Base-by-base conservation (phyloP, 1,140 invertebrate genomes). In the Acromyrmex charruanus region DNA sequence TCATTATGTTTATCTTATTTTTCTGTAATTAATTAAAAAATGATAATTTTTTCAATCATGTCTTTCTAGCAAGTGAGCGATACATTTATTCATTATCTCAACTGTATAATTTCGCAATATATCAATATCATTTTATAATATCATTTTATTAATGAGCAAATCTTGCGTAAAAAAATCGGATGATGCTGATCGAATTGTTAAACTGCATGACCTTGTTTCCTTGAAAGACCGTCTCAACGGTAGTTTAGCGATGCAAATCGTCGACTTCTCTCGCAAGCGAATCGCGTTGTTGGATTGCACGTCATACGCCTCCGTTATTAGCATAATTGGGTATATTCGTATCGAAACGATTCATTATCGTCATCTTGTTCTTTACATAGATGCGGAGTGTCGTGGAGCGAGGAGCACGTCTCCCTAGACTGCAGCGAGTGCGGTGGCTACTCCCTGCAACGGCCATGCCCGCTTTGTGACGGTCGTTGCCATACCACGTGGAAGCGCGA, bases 401-500 rank as follows among this genome's bases (percentile, higher is more conserved):
- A 98, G 90, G 96, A 97, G 82, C 97, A 98, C 91, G 97, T 98
- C 18, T 97, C 97, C 5, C 94, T 98, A 10, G 97, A 98, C 93
- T 98, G 98, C 94, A 95, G 96, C 51, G 98, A 98, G 94, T 98
- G 98, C 93, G 98, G 98, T 55, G 98, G 98, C 66, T 98, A 98
- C 91, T 97, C 97, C 49, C 94, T 98, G 87, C 95, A 97, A 85
- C 95, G 98, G 88, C 97, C 98, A 4, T 98, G 98, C 92, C 97
- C 97, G 16, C 94, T 97, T 0, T 98, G 98, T 94, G 97, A 97
- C 85, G 98, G 97, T 65, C 96, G 96, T 88, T 98, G 98, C 93
- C 96, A 96, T 77, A 95, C 95, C n/a, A 92, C 96, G 35, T 98
- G 98, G 98, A 97, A 97, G 92, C 96, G 98, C 87, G 97, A 98